phyloP scores from a whole-genome alignment of 2,888 invertebrate genomes.

The Cosmopolites sordidus region DNA sequence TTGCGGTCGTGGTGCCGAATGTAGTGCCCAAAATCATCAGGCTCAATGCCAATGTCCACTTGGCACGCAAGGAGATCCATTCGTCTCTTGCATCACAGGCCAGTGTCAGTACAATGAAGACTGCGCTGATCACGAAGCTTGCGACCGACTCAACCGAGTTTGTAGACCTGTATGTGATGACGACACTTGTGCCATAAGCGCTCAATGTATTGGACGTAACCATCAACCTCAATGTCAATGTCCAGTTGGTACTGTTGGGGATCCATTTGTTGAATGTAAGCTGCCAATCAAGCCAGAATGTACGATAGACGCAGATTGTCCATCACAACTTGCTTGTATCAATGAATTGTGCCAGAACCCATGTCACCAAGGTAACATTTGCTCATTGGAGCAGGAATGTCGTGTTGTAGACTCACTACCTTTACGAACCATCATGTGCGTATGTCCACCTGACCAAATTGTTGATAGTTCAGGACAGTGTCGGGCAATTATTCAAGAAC shows the following conservation, averaged over 20 bases:
- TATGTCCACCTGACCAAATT: constrained; percentile 78
- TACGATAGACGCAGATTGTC: constrained; percentile 71
- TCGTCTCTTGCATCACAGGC: constrained; percentile 74
- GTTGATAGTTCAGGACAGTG: constrained; percentile 71
- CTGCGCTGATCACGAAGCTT: constrained; percentile 78
- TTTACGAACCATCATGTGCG: constrained; percentile 78
- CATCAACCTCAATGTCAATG: constrained; percentile 79
- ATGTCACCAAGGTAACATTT: constrained; percentile 67
- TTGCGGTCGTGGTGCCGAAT: constrained; percentile 77
- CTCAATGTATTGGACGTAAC: constrained; percentile 67
- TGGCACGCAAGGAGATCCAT: constrained; percentile 81
- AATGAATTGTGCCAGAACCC: constrained; percentile 73
- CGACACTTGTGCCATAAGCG: constrained; percentile 74
- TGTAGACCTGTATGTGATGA: constrained; percentile 79
- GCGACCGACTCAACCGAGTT: constrained; percentile 76
- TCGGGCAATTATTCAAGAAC: constrained; percentile 48
- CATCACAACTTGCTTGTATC: constrained; percentile 70
- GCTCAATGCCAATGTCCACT: constrained; percentile 79
- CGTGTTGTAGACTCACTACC: constrained; percentile 74
- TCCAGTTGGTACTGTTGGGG: constrained; percentile 69
- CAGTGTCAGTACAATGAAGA: constrained; percentile 87
- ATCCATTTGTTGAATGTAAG: constrained; percentile 69
- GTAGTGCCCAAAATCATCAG: constrained; percentile 69
- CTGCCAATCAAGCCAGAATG: constrained; percentile 58
- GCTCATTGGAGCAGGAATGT: constrained; percentile 74